Base-by-base conservation (phyloP, 2,113 vertebrate species). In the Talpa occidentalis region DNA sequence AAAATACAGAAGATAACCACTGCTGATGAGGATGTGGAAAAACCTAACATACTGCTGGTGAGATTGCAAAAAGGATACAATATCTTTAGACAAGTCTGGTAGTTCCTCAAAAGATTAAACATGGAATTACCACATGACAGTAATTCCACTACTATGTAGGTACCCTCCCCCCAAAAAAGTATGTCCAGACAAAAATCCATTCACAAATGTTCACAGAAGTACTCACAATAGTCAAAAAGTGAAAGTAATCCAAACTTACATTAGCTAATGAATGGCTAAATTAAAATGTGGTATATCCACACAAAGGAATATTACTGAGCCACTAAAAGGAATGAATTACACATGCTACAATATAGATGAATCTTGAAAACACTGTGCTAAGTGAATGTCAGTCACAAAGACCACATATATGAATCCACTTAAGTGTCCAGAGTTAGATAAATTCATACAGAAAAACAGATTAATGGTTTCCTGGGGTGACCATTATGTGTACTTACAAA, bases 391-490 rank as follows among this genome's bases (percentile, higher is more conserved):
- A n/a, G 44, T 52, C 52, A 77, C 62, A 60, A 49, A 94, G 69
- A 82, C 40, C 2, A 73, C 40, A 4, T 85, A 64, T n/a, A 11
- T 40, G 26, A 88, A 56, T 62, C 56, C 26, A 52, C 37, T 44
- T 66, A 64, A 16, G 64, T 59, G 60, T 70, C 69, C 76, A 91
- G 24, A 87, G 54, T 9, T 11, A 88, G 24, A 81, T 16, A 42
- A 91, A 82, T 32, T 81, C 49, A 83, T 1, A 91, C 28, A 87
- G 62, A 94, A 94, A 94, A 94, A 81, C 3, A 74, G 16, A 85
- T 81, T 37, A 54, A 44, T 21, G 42, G 26, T 30, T 69, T 64
- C 52, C 26, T 59, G 6, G 14, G 64, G 15, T 15, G 5, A 49
- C 47, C 47, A 82, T 40, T 19, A 22, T 6, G 62, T 28, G 22